Base-by-base conservation (phyloP, 2,888 invertebrate genomes). In the Tricholauxania praeusta region DNA sequence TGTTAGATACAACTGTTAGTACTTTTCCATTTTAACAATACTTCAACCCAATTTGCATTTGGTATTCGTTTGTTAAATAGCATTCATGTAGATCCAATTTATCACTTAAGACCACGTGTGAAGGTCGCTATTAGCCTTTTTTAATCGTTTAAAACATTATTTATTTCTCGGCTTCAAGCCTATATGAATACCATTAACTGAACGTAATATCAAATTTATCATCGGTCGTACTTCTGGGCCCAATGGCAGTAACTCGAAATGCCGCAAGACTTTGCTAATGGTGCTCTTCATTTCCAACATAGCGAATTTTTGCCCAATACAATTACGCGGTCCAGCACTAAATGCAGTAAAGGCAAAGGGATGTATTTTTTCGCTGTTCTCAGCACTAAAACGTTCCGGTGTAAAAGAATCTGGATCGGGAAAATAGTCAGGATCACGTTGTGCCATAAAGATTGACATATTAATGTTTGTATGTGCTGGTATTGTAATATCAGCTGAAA, bases 271-370 rank as follows among this genome's bases (percentile, higher is more conserved):
- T 75, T 85, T 85, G 71, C 82, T 81, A 10, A 86, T 72, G 1
- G 81, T 80, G 71, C 82, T 81, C 78, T 87, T 86, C 80, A 85
- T 83, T 78, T 87, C 86, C 14, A 86, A 72, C 79, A 83, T 81
- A 19, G 86, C 86, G 69, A 86, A 86, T 75, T 85, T 86, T 72
- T 86, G 87, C 0, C 86, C 86, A 74, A 87, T 85, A 72, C 87
- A 87, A 75, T 87, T 87, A 48, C 87, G 82, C 0, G 86, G 82
- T 1, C 87, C 87, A 0, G 86, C 86, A 7, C 83, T 83, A 72
- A 87, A 87, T 2, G 86, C 52, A 78, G 72, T 72, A 79, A 72
- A n/a, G 76, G 77, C 71, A 73, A 77, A 72, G 78, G 69, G 80
- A 62, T 77, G 59, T 7, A 76, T 68, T 28, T 80, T 74, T 51